Evolutionary conservation across 2,888 invertebrate genomes (phyloP).

Genomic region (Stenolophus ochropezus): DNA sequence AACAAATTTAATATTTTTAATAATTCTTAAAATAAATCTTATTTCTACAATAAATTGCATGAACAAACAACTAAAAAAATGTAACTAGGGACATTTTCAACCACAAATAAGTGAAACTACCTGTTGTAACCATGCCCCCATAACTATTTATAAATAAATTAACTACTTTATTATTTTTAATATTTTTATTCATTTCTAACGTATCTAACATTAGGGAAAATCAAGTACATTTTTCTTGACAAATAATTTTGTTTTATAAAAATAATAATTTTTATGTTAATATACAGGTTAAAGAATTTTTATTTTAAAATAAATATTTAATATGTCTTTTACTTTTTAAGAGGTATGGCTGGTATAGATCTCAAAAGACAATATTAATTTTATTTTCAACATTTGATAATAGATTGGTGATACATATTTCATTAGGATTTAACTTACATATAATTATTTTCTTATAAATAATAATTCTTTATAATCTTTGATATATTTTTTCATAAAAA

Average conservation of each 20-base stretch:
- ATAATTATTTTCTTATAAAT: background rate
- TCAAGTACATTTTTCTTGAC: background rate
- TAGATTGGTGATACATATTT: background rate
- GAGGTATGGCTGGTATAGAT: background rate
- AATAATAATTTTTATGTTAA: background rate
- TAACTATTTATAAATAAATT: constrained; percentile 34
- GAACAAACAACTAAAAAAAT: no score
- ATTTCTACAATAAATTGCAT: no score
- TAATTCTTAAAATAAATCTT: no score
- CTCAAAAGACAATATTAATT: background rate
- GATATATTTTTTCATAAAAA: no score
- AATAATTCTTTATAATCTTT: background rate
- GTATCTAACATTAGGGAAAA: background rate
- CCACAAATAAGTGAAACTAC: no score
- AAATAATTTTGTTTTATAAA: background rate
- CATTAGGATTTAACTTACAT: background rate
- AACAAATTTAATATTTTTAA: no score
- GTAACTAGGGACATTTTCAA: no score
- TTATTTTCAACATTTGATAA: background rate
- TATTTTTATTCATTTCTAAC: constrained; percentile 11
- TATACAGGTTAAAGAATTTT: background rate
- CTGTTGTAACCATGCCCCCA: no score
- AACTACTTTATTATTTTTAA: constrained; percentile 38
- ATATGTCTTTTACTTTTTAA: background rate
- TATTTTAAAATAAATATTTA: background rate